Evolutionary conservation across 2,797 vertebrate species (phyloP), one percentile per base, ranked within the genome.

Genomic region (Otolemur crassicaudatus): DNA sequence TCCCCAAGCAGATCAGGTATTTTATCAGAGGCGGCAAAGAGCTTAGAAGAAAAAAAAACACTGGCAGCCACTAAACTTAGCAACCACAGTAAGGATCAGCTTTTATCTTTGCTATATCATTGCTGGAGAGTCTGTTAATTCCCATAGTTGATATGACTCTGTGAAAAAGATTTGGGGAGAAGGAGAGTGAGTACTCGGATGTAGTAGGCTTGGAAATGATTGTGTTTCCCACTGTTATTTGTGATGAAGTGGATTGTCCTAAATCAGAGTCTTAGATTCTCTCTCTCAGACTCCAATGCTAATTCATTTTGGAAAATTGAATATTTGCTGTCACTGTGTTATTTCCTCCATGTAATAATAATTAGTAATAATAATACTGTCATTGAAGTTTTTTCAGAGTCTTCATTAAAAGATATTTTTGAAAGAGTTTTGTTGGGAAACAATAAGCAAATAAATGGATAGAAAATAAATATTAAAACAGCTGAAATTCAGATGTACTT

Each of bases 1-100:
- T 70, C 37, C 34, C 46, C 53, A 75, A 85, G 43, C 58, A 87
- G 37, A 96, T 81, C n/a, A 61, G 81, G n/a, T 92, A 79, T 95
- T 56, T 95, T 95, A 76, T 97, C 75, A 91, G 67, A 84, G 79
- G n/a, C 76, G 58, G 34, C 63, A 53, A 84, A 93, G 65, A 87
- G 86, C 85, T 91, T 91, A 43, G n/a, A 75, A 87, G 56, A 84
- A 83, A 83, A 34, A 97, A 91, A 95, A 88, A 60, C 90, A 92
- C 67, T 46, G 86, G 83, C 86, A 94, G 72, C 63, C 95, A 86
- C 73, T 88, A 67, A 96, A 95, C 81, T 94, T 95, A 61, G 23
- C 63, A 93, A 72, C 76, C 56, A 43, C 22, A 2, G 20, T 70
- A 65, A 87, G 43, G 73, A 73, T 94, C 69, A 2, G 3, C 60